phyloP scores from a whole-genome alignment of 2,113 vertebrate species.

The Calyptomena viridis region DNA sequence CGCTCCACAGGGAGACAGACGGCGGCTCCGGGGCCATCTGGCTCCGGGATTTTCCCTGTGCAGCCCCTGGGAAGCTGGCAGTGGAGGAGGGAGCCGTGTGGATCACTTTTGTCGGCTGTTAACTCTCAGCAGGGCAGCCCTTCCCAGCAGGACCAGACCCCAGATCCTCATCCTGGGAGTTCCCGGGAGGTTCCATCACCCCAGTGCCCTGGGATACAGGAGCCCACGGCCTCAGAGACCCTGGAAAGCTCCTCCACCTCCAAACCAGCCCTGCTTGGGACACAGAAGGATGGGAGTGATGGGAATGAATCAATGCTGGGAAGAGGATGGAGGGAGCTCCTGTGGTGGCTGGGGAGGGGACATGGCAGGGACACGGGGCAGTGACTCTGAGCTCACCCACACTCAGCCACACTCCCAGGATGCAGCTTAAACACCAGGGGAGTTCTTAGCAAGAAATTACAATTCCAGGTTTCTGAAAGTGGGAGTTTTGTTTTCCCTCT shows the following conservation, averaged over 20 bases:
- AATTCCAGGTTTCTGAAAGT: background rate
- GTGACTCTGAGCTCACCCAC: background rate
- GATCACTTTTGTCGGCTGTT: fast-evolving
- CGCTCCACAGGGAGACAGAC: fast-evolving
- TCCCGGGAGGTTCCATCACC: background rate
- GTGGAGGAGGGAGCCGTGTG: background rate
- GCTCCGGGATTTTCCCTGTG: fast-evolving
- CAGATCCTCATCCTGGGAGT: fast-evolving
- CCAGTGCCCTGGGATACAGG: fast-evolving
- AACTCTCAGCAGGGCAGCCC: background rate
- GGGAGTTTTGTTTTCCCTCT: background rate
- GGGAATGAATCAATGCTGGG: background rate
- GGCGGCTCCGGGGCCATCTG: fast-evolving
- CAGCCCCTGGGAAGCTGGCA: background rate
- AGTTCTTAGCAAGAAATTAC: background rate
- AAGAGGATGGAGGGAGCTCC: background rate
- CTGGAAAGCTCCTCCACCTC: fast-evolving
- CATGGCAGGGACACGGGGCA: background rate
- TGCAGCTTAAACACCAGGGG: background rate
- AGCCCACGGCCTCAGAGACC: fast-evolving
- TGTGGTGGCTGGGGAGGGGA: background rate
- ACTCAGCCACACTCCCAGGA: background rate
- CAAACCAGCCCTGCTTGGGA: background rate
- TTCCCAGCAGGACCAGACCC: background rate
- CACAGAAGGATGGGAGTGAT: fast-evolving